Conservation (phyloP, 2,113 vertebrate genomes). For the Antechinus flavipes region DNA sequence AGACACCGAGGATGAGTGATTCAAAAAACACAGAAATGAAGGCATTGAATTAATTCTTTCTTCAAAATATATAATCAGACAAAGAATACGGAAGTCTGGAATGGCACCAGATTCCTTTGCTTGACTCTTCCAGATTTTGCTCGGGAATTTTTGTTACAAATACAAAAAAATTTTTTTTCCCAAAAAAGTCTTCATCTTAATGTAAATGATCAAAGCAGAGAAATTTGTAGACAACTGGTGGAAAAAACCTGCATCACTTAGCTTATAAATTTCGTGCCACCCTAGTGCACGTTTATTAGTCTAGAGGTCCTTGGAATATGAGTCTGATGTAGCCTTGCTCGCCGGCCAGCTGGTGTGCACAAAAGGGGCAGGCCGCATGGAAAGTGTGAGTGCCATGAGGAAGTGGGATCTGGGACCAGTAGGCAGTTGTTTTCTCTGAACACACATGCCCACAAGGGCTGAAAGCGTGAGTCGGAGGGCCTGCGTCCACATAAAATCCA, state of each 20-base stretch:
- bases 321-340: conserved; percentile 98
- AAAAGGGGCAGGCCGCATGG: conserved; percentile 98
- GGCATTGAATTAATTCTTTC: conserved; percentile 83
- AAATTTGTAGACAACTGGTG: conserved; percentile 79
- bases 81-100: conserved; percentile 71
- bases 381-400: conserved; percentile 99
- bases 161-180: conserved; percentile 23
- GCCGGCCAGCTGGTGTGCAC: conserved; percentile 95
- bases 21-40: conserved; percentile 84
- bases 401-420: conserved; percentile 98
- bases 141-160: conserved; percentile 82
- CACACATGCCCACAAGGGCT: conserved; percentile 97
- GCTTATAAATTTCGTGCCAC: conserved; percentile 83
- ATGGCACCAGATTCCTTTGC: conserved; percentile 67
- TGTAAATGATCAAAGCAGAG: conserved; percentile 86
- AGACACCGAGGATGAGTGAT: conserved; percentile 81
- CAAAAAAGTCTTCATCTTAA: conserved; percentile 85
- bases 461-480: conserved; percentile 97
- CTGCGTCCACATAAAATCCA: conserved; percentile 97
- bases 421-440: conserved; percentile 97
- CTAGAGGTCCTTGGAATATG: conserved; percentile 99
- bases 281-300: conserved; percentile 85
- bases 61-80: conserved; percentile 80
- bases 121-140: conserved; percentile 79
- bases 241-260: conserved; percentile 82